Evolutionary conservation across 1,140 invertebrate species (phyloP).

Genomic region (Drosophila albomicans): DNA sequence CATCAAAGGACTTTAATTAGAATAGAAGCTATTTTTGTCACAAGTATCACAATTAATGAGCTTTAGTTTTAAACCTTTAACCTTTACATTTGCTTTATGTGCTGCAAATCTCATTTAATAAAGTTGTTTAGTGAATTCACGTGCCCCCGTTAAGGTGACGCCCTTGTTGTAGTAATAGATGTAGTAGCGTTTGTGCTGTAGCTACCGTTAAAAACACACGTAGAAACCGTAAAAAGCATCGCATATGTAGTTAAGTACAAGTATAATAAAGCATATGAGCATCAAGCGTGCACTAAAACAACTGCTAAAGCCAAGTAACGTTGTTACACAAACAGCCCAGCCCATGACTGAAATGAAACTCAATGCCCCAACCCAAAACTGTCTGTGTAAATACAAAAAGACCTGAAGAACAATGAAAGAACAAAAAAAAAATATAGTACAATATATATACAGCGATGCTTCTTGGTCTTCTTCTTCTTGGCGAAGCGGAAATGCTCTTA

Average conservation of each 20-base stretch:
- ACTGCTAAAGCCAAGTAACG: constrained; percentile 34
- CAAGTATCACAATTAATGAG: too few species aligned
- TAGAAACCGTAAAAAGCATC: constrained; percentile 67
- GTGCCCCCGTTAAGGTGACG: constrained; percentile 14
- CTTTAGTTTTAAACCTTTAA: too few species aligned
- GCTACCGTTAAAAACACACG: constrained; percentile 57
- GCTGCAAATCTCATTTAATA: constrained; percentile 21
- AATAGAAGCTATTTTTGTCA: too few species aligned
- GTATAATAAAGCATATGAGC: constrained; percentile 74
- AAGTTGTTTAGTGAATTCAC: constrained; percentile 3
- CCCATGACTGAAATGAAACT: too few species aligned
- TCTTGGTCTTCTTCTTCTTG: not conserved
- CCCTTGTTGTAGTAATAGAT: not conserved
- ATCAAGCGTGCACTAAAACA: constrained; percentile 59
- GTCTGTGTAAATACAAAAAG: constrained; percentile 8
- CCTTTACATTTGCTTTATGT: too few species aligned
- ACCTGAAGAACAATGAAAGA: not conserved
- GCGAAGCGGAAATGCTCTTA: constrained; percentile 42
- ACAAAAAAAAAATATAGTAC: constrained; percentile 2
- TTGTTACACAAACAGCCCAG: constrained; percentile 5
- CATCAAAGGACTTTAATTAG: too few species aligned
- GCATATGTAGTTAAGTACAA: constrained; percentile 55
- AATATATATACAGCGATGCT: too few species aligned
- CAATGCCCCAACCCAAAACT: constrained; percentile 3
- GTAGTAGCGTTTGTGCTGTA: constrained; percentile 3